Conservation (phyloP, 2,797 vertebrate species). For the Heliangelus exortis region DNA sequence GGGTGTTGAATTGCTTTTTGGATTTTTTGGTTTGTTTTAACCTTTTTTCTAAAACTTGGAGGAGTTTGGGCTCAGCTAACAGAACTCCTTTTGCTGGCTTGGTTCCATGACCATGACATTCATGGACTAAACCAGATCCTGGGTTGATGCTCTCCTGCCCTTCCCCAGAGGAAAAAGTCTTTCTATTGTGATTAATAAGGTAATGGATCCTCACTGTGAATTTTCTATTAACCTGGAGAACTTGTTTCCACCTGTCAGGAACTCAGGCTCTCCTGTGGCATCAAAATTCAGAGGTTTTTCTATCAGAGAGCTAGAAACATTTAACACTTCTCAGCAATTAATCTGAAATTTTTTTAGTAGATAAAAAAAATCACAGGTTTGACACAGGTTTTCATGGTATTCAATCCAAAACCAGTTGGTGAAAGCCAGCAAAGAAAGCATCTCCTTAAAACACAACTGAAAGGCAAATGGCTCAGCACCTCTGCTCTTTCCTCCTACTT, state of each 20-base stretch:
- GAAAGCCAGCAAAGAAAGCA: neutral
- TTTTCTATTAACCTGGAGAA: neutral
- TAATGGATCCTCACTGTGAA: neutral
- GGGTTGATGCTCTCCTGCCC: neutral
- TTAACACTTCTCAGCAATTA: neutral
- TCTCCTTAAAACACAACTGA: neutral
- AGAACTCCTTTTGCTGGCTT: neutral
- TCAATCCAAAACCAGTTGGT: neutral
- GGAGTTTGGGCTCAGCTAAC: neutral
- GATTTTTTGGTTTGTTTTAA: neutral
- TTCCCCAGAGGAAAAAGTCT: neutral
- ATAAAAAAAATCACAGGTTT: neutral
- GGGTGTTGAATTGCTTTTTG: neutral
- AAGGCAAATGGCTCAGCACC: neutral
- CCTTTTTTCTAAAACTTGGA: neutral
- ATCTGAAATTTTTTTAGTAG: neutral
- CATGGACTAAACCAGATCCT: neutral
- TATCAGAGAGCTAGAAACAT: neutral
- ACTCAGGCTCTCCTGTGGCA: neutral
- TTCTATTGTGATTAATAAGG: neutral
- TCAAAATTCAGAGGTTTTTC: neutral
- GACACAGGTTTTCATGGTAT: neutral
- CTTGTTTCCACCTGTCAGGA: neutral
- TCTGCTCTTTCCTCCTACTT: neutral
- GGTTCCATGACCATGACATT: too few relatives aligned